Percentiles rank a stretch among this genome's conserved stretches.
Conservation (phyloP, 2,888 invertebrate genomes). For the Polia nebulosa region DNA sequence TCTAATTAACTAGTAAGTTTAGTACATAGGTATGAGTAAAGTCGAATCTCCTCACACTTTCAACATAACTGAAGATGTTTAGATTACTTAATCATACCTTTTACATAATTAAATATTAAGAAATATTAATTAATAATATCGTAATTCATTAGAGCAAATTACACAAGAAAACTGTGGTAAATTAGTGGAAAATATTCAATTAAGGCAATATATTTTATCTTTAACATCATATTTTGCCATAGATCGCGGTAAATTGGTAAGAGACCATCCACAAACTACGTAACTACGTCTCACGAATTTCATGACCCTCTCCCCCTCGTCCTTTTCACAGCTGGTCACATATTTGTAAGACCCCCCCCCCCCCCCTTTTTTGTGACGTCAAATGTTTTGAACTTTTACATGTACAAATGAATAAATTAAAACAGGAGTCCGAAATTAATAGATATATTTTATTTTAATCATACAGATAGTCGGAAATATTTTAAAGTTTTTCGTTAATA, state of each 20-base stretch:
- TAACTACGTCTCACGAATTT: too few species aligned
- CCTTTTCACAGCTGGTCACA: too few species aligned
- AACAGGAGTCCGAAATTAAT: too few species aligned
- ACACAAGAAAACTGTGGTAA: slow-evolving; percentile 31
- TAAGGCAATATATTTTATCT: slow-evolving; percentile 8
- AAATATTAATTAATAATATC: slow-evolving; percentile 24
- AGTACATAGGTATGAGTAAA: not conserved
- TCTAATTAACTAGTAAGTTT: not conserved
- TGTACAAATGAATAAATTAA: too few species aligned
- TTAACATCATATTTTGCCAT: slow-evolving; percentile 23
- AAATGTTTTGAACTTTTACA: too few species aligned
- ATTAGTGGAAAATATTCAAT: slow-evolving; percentile 36
- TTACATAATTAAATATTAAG: slow-evolving; percentile 18
- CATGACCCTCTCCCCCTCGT: too few species aligned
- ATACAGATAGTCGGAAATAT: too few species aligned
- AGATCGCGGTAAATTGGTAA: slow-evolving; percentile 20
- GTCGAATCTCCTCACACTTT: slow-evolving; percentile 4
- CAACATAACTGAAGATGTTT: slow-evolving; percentile 27
- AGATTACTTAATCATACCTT: slow-evolving; percentile 1
- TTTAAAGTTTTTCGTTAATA: too few species aligned
- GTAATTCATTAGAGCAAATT: slow-evolving; percentile 21
- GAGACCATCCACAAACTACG: too few species aligned
- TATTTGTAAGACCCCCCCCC: too few species aligned
- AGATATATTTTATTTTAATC: too few species aligned
- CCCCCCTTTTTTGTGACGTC: too few species aligned